phyloP scores from a whole-genome alignment of 2,113 vertebrate genomes.

The Syrmaticus mikado region DNA sequence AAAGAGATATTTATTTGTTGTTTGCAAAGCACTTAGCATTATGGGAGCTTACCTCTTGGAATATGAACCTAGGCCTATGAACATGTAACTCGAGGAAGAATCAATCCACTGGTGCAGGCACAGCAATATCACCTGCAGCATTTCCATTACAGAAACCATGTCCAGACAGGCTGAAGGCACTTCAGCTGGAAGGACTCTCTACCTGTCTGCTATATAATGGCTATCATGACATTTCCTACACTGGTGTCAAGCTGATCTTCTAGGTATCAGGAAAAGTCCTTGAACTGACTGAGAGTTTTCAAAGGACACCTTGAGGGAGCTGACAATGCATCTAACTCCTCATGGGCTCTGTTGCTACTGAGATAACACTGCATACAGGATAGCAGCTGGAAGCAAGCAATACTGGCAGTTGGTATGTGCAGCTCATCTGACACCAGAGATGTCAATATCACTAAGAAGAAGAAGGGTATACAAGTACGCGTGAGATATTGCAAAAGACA shows the following conservation, averaged over 20 bases:
- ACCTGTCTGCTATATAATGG: background rate
- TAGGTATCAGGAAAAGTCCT: background rate
- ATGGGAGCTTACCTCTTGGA: background rate
- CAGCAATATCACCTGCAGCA: rapidly evolving
- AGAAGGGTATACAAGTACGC: background rate
- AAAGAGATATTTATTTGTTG: background rate
- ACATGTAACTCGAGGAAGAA: rapidly evolving
- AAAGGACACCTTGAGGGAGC: background rate
- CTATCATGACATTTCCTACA: background rate
- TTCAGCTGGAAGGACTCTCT: background rate
- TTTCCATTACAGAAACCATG: background rate
- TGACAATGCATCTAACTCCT: background rate
- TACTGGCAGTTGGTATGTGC: background rate
- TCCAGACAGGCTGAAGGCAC: background rate
- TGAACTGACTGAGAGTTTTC: background rate
- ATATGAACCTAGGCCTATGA: background rate
- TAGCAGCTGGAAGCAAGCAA: background rate
- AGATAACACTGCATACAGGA: background rate
- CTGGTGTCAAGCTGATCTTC: background rate
- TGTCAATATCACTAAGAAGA: background rate
- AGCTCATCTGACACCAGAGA: background rate
- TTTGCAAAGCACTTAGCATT: background rate
- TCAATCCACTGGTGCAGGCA: background rate
- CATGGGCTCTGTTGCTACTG: background rate
- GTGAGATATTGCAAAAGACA: background rate